Evolutionary conservation across 2,888 invertebrate genomes (phyloP).

Genomic region (Alviniconcha strummeri): DNA sequence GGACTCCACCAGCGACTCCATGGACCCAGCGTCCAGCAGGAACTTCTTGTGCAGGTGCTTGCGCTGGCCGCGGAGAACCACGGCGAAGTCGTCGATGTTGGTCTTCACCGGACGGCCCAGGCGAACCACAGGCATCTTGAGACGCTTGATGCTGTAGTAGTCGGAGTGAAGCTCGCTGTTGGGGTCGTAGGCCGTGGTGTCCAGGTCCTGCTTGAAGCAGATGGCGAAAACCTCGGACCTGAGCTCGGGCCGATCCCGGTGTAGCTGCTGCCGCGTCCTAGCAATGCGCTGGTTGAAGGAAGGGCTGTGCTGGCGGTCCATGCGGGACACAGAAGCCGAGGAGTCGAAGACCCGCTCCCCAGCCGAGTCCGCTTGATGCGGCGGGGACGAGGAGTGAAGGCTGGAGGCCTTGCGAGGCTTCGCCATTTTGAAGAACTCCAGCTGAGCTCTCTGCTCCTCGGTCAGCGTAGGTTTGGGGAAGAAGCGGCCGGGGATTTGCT

Average conservation of each 20-base stretch:
- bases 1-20: constrained; percentile 26
- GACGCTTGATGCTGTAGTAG: constrained; percentile 48
- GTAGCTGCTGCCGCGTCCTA: constrained; percentile 25
- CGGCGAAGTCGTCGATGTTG: constrained; percentile 23
- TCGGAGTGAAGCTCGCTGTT: constrained; percentile 50
- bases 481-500: constrained; percentile 51
- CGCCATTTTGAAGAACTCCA: constrained; percentile 13
- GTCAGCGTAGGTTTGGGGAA: constrained; percentile 50
- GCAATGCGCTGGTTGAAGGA: constrained; percentile 33
- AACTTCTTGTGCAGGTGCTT: constrained; percentile 35
- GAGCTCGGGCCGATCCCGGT: constrained; percentile 37
- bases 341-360: constrained; percentile 27
- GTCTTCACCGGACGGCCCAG: not conserved
- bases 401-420: constrained; percentile 22
- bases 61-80: constrained; percentile 35
- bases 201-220: constrained; percentile 37
- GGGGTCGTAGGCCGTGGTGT: constrained; percentile 39
- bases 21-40: constrained; percentile 6
- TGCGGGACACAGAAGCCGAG: constrained; percentile 27
- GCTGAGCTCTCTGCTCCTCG: constrained; percentile 36
- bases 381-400: constrained; percentile 5
- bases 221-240: constrained; percentile 40
- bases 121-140: constrained; percentile 27
- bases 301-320: constrained; percentile 31
- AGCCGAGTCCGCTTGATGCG: not conserved